Evolutionary conservation across 2,888 invertebrate genomes (phyloP).

Genomic region (Ptychoptera contaminata): DNA sequence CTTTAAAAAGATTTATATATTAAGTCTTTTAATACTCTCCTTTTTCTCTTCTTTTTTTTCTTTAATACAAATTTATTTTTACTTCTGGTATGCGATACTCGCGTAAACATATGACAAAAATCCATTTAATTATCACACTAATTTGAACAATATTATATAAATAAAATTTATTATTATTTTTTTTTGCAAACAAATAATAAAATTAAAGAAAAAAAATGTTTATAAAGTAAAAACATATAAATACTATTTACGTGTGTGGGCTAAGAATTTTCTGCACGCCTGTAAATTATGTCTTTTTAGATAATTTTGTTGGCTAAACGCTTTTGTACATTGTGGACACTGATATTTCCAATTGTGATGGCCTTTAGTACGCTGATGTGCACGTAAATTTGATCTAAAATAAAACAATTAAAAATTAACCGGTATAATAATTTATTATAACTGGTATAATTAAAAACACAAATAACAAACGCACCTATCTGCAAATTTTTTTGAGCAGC

Average conservation of each 20-base stretch:
- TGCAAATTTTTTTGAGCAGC: conserved; percentile 48
- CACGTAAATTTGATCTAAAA: conserved; percentile 48
- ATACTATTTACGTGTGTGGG: conserved; percentile 3
- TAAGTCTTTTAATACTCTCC: too few relatives aligned
- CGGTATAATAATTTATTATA: not conserved
- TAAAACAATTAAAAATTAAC: not conserved
- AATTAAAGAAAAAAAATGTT: too few relatives aligned
- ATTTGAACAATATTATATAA: too few relatives aligned
- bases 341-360: conserved; percentile 55
- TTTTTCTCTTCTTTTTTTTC: too few relatives aligned
- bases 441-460: not conserved
- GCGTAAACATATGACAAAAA: too few relatives aligned
- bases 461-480: conserved; percentile 35
- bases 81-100: too few relatives aligned
- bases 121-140: too few relatives aligned
- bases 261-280: conserved; percentile 43
- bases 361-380: conserved; percentile 53
- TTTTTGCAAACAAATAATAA: too few relatives aligned
- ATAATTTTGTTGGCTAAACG: conserved; percentile 51
- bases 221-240: too few relatives aligned
- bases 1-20: too few relatives aligned
- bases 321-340: conserved; percentile 47
- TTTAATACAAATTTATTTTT: too few relatives aligned
- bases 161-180: too few relatives aligned
- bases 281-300: conserved; percentile 46